Percentiles rank a stretch among this genome's conserved stretches.
Evolutionary conservation across 2,888 invertebrate species (phyloP).

Genomic region (Acrobasis suavella): DNA sequence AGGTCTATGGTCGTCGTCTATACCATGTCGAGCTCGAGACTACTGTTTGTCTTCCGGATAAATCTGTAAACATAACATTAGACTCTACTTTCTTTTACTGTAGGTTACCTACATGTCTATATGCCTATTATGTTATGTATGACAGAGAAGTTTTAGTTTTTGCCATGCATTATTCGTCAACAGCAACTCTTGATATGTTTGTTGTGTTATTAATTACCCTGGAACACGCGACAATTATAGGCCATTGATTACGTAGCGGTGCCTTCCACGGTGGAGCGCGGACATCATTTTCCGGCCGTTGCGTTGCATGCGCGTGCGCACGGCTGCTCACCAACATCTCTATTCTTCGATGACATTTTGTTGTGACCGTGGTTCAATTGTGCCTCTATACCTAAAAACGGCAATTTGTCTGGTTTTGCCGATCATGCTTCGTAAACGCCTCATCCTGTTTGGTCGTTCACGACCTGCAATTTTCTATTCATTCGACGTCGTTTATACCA

Average conservation of each 20-base stretch:
- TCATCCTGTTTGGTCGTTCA: constrained; percentile 59
- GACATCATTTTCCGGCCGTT: constrained; percentile 34
- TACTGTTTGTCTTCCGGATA: too few relatives aligned
- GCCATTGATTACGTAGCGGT: not conserved
- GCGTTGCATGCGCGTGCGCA: constrained; percentile 28
- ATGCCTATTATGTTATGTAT: too few relatives aligned
- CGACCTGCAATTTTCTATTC: constrained; percentile 42
- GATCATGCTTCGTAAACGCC: constrained; percentile 58
- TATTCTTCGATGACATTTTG: constrained; percentile 48
- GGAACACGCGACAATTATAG: constrained; percentile 14
- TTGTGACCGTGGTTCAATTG: constrained; percentile 26
- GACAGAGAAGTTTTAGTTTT: too few relatives aligned
- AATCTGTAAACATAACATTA: too few relatives aligned
- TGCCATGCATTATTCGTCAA: not conserved
- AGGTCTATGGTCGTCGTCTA: too few relatives aligned
- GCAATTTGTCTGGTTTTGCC: constrained; percentile 54
- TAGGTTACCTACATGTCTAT: not conserved
- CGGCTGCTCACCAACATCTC: constrained; percentile 41
- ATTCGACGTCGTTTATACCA: constrained; percentile 36
- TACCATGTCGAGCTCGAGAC: too few relatives aligned
- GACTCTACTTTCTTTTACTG: not conserved
- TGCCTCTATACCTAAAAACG: constrained; percentile 49
- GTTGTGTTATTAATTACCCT: constrained; percentile 6
- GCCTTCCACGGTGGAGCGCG: constrained; percentile 10
- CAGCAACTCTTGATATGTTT: constrained; percentile 1